Base-by-base conservation (phyloP, 2,888 invertebrate species). In the Cheilosia variabilis region DNA sequence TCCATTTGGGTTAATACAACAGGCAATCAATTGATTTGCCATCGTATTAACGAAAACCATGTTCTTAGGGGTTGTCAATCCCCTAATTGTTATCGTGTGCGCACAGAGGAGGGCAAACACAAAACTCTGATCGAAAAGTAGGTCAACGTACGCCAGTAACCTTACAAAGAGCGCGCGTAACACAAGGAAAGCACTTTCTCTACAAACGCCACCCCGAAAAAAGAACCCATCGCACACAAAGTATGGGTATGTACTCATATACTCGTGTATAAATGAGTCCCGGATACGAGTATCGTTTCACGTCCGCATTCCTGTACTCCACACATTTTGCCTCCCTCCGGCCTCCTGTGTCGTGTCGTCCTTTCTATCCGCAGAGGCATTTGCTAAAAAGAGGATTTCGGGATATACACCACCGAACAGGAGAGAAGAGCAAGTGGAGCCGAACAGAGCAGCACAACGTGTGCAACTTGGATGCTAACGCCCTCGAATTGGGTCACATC, bases 401-500 rank as follows among this genome's bases (percentile, higher is more conserved):
- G 58, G 41, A 65, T 60, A 19, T 17, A 43, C 43, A 34, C 57
- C 55, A 45, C 65, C 52, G 71, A 68, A 50, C 17, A 45, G 57
- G n/a, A 17, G 45, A 27, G 73, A 78, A 72, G 77, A 69, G 73
- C 68, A 73, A 75, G 52, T 68, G 53, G 75, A 76, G 37, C 47
- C 37, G 47, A 75, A 63, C 68, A 34, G 24, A 81, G 63, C 69
- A 71, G 22, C 24, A 52, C 52, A 81, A 76, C 69, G 80, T 86
- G 81, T 86, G 80, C 76, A 81, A 86, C 86, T 81, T 86, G 81
- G 50, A 78, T 86, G 87, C 82, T 82, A 78, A 82, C 82, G 86
- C 75, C 88, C 88, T 87, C 87, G 63, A 88, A 83, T 69, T 86
- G 53, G 87, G 86, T 77, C 87, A 83, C 41, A 84, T 87, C 88